A percentile compares a stretch with the other conserved stretches of the same genome.
Conservation (phyloP, 2,113 vertebrate genomes). For the Hypanus sabinus region DNA sequence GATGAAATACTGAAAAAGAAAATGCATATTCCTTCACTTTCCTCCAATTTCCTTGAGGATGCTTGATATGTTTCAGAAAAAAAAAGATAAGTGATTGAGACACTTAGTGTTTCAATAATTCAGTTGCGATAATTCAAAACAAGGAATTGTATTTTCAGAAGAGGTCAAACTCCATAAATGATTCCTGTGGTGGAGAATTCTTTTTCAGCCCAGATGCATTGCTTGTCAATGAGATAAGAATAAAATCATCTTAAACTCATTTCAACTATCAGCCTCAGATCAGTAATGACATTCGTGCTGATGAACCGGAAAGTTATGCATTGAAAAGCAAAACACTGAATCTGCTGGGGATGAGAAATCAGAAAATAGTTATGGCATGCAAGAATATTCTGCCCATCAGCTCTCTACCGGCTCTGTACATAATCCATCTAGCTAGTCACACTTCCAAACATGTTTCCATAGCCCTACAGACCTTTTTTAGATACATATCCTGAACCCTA, state of each 20-base stretch:
- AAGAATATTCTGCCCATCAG: too few species aligned
- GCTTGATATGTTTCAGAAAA: neutral
- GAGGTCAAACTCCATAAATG: neutral
- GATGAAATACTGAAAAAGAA: neutral
- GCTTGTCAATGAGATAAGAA: neutral
- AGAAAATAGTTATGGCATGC: too few species aligned
- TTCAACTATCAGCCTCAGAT: neutral
- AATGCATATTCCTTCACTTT: neutral
- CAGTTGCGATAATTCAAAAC: neutral
- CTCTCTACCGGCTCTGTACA: too few species aligned
- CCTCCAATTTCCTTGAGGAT: neutral
- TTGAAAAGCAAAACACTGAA: neutral
- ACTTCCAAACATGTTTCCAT: too few species aligned
- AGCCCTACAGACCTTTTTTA: too few species aligned
- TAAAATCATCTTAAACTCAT: neutral
- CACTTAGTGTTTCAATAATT: neutral
- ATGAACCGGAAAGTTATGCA: neutral
- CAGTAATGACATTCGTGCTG: neutral
- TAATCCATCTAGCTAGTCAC: too few species aligned
- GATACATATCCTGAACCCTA: too few species aligned
- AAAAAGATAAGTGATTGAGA: neutral
- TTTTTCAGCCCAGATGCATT: neutral
- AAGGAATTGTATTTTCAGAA: neutral
- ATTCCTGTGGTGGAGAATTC: neutral
- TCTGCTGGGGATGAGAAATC: too few species aligned